Conservation (phyloP, 2,113 vertebrate species). For the Nanorana parkeri region DNA sequence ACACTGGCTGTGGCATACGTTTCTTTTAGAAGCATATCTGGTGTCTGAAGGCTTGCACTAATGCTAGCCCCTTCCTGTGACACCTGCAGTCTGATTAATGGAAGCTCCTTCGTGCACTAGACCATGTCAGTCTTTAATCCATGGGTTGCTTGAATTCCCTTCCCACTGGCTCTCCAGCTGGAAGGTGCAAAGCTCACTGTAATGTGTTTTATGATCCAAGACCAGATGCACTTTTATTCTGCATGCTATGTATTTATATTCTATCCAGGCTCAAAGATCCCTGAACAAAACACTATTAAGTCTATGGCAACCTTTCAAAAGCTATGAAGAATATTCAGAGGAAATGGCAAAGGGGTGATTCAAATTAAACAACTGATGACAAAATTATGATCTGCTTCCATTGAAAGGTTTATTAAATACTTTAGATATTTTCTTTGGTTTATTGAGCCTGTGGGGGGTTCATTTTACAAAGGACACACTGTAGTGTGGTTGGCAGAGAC, state of each 20-base stretch:
- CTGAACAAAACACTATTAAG: conserved; percentile 40
- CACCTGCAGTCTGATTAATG: neutral
- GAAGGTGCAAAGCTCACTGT: conserved; percentile 59
- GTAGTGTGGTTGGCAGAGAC: no score
- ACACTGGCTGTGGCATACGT: conserved; percentile 55
- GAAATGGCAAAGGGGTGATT: no score
- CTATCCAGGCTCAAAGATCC: conserved; percentile 56
- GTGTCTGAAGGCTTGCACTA: conserved; percentile 41
- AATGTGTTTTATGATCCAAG: conserved; percentile 59
- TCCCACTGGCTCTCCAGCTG: conserved; percentile 52
- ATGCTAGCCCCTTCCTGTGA: conserved; percentile 49
- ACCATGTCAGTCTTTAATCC: conserved; percentile 54
- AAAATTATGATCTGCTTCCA: no score
- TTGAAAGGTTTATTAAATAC: no score
- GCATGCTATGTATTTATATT: conserved; percentile 52
- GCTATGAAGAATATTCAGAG: neutral
- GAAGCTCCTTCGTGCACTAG: conserved; percentile 49
- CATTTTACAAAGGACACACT: no score
- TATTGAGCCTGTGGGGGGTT: no score
- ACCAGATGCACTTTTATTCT: conserved; percentile 50
- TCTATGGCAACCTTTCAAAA: conserved; percentile 11
- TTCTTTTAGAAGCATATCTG: conserved; percentile 60
- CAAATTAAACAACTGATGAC: no score
- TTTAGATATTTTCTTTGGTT: no score
- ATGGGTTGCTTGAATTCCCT: conserved; percentile 52